Evolutionary conservation across 2,797 vertebrate species (phyloP).

Genomic region (Gymnodraco acuticeps): DNA sequence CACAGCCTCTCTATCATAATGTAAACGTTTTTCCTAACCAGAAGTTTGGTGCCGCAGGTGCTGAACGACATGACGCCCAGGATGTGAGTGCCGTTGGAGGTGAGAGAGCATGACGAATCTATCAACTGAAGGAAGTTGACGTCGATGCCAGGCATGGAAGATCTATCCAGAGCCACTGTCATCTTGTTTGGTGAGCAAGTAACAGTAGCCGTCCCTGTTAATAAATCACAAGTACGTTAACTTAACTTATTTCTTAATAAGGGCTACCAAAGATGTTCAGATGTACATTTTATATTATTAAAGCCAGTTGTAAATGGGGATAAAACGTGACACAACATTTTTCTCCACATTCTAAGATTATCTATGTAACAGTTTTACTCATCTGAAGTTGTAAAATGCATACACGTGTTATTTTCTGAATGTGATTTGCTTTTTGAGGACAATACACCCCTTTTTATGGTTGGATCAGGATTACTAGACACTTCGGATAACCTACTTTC

Average conservation of each 20-base stretch:
- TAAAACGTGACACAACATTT: neutral
- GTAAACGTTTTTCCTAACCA: slow-evolving; percentile 61
- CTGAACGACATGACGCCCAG: slow-evolving; percentile 71
- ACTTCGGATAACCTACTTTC: too few relatives aligned
- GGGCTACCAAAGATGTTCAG: too few relatives aligned
- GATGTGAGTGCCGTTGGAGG: slow-evolving; percentile 79
- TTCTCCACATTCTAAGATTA: neutral
- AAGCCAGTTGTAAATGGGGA: neutral
- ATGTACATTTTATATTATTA: neutral
- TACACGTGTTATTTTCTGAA: too few relatives aligned
- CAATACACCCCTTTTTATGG: too few relatives aligned
- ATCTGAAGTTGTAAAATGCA: too few relatives aligned
- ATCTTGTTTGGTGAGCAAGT: slow-evolving; percentile 72
- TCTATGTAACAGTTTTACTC: neutral
- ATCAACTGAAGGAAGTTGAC: slow-evolving; percentile 71
- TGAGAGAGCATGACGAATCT: slow-evolving; percentile 76
- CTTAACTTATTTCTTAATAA: neutral
- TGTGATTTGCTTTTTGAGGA: too few relatives aligned
- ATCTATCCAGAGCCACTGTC: slow-evolving; percentile 71
- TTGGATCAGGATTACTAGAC: too few relatives aligned
- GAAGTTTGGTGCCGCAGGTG: slow-evolving; percentile 78
- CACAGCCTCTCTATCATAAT: neutral
- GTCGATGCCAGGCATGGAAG: slow-evolving; percentile 73
- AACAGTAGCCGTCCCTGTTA: slow-evolving; percentile 69
- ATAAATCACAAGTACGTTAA: neutral